phyloP scores from a whole-genome alignment of 1,140 invertebrate genomes.

The Drosophila orosa region DNA sequence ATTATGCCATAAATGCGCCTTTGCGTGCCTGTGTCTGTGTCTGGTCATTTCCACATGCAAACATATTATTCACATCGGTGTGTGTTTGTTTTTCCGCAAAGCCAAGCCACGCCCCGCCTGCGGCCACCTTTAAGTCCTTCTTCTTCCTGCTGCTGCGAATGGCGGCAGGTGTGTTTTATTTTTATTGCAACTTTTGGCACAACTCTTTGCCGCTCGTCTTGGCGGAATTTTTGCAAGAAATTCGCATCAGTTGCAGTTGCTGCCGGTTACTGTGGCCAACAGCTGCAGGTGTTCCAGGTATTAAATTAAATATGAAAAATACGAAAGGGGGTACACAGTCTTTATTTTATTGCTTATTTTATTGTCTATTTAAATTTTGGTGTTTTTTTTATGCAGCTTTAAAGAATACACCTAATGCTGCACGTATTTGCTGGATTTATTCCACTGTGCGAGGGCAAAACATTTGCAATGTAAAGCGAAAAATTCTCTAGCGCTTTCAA shows the following conservation, averaged over 20 bases:
- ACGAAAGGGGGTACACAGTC: neutral
- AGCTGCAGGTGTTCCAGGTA: neutral
- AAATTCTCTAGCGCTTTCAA: slow-evolving; percentile 42
- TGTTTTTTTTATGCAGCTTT: neutral
- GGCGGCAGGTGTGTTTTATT: slow-evolving; percentile 71
- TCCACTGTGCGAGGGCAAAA: slow-evolving; percentile 42
- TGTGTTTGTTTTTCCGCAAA: slow-evolving; percentile 23
- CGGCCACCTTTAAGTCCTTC: slow-evolving; percentile 40
- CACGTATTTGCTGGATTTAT: neutral
- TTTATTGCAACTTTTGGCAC: slow-evolving; percentile 65
- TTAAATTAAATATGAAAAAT: neutral
- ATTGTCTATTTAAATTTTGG: neutral
- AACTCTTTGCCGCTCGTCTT: slow-evolving; percentile 49
- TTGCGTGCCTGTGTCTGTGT: slow-evolving; percentile 41
- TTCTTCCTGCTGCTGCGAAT: slow-evolving; percentile 21
- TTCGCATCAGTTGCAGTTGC: slow-evolving; percentile 77
- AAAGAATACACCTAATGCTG: neutral
- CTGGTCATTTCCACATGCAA: slow-evolving; percentile 50
- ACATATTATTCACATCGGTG: slow-evolving; percentile 39
- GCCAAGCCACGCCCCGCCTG: slow-evolving; percentile 7
- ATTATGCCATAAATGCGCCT: slow-evolving; percentile 68
- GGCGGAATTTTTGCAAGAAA: slow-evolving; percentile 65
- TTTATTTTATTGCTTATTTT: neutral
- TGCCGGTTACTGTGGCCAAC: slow-evolving; percentile 25
- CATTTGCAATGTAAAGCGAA: slow-evolving; percentile 62